These are phyloP conservation scores for Glomeris maerens DNA, from an alignment of 1,140 invertebrate species.

Conservation along the genomic window DNA sequence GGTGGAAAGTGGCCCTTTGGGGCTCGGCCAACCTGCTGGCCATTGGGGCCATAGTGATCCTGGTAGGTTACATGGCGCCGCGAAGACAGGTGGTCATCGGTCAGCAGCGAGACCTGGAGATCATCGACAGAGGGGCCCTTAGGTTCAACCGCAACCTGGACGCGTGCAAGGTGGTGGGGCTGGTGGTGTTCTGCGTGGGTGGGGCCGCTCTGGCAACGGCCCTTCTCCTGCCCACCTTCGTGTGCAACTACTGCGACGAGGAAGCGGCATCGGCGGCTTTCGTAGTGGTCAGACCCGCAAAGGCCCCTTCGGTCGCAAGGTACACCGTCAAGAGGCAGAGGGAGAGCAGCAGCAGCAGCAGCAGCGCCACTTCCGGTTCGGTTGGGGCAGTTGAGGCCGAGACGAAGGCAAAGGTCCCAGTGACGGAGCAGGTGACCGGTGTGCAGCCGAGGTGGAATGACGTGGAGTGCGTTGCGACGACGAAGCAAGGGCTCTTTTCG, in stretches of 20 bases:
- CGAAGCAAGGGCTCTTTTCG: too few relatives aligned
- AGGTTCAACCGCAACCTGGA: conserved; percentile 38
- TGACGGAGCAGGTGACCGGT: conserved; percentile 19
- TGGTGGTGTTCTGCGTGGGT: conserved; percentile 38
- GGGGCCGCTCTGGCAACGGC: conserved; percentile 34
- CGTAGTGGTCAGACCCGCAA: conserved; percentile 7
- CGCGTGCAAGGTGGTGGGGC: conserved; percentile 36
- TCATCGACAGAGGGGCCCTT: conserved; percentile 34
- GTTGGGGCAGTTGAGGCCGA: neutral
- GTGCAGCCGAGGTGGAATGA: conserved; percentile 16
- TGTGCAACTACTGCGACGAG: conserved; percentile 31
- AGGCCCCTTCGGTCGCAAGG: neutral
- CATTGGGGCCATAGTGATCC: conserved; percentile 34
- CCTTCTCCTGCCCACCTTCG: conserved; percentile 35
- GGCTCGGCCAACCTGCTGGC: conserved; percentile 33
- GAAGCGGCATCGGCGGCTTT: conserved; percentile 23
- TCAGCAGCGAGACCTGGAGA: conserved; percentile 30
- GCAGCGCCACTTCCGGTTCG: neutral
- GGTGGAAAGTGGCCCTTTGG: conserved; percentile 35
- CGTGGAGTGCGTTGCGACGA: too few relatives aligned
- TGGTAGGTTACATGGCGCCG: conserved; percentile 38
- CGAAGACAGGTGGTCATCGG: conserved; percentile 32
- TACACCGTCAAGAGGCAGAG: neutral
- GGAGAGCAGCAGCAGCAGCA: neutral
- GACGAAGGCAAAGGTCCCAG: conserved; percentile 15